Base-by-base conservation (phyloP, 2,888 invertebrate species). In the Octonoba sinensis region DNA sequence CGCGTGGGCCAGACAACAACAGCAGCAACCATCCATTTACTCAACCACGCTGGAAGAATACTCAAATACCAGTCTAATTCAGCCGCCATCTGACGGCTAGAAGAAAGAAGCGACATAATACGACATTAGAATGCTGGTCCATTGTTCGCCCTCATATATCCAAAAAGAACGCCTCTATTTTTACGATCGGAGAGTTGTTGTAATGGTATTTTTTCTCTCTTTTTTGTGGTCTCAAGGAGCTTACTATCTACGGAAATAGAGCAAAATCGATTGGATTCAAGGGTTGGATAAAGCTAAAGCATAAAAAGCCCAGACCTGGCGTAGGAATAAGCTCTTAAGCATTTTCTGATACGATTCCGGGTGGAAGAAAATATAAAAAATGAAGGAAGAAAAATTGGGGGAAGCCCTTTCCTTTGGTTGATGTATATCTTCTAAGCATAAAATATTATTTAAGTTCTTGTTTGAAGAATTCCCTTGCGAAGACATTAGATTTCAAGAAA, bases 321-420 rank as follows among this genome's bases (percentile, higher is more conserved):
- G 60, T 36, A 22, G 46, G 73, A 62, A 67, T 81, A 81, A 81
- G 73, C 73, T 47, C 67, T 65, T 71, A 78, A 71, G 77, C 77
- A 78, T 78, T 78, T 77, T 77, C 76, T 77, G 76, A 77, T 77
- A 77, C 69, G 76, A 70, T 69, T 77, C 56, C 67, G 70, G 76
- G 65, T 78, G n/a, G 77, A 65, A 66, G 44, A 22, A 44, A 59
- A 36, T 65, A 44, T 44, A 70, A 78, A 70, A 47, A 70, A 77
- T 12, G n/a, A 36, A 11, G 36, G 27, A 3, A 16, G n/a, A 51
- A 64, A 77, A 76, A 77, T 51, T 15, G 27, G 51, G 75, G 62
- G 64, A 62, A 56, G 51, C 62, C 54, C 76, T 71, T 70, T 49
- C 54, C 70, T 47, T 56, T 36, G 67, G 69, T 27, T 69, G 56